Evolutionary conservation across 1,140 invertebrate species (phyloP).

Genomic region (Drusus annulatus): DNA sequence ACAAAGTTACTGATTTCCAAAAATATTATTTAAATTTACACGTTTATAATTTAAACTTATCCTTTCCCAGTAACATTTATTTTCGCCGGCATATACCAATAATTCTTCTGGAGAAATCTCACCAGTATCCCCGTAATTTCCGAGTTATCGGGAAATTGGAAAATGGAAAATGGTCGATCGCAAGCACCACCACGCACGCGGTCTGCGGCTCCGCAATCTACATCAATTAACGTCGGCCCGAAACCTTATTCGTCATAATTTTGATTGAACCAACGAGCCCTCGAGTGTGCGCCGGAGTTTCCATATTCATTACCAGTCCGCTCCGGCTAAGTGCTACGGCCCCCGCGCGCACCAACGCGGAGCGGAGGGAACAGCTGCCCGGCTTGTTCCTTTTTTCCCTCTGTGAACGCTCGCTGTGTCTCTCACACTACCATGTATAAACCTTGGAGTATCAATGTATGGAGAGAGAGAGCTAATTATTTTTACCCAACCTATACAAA

Average conservation of each 20-base stretch:
- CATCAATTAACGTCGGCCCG: background rate
- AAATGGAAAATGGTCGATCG: background rate
- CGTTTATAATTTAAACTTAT: too few relatives aligned
- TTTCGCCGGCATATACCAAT: too few relatives aligned
- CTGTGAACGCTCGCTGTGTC: background rate
- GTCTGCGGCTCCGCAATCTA: background rate
- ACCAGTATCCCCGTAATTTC: background rate
- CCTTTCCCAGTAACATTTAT: too few relatives aligned
- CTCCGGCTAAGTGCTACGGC: conserved; percentile 27
- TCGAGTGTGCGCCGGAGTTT: background rate
- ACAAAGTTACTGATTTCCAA: too few relatives aligned
- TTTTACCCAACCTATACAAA: too few relatives aligned
- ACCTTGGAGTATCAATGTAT: too few relatives aligned
- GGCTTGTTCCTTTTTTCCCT: conserved; percentile 20
- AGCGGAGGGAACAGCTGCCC: conserved; percentile 25
- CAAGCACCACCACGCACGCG: background rate
- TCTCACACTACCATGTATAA: background rate
- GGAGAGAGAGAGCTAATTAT: too few relatives aligned
- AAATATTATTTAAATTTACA: too few relatives aligned
- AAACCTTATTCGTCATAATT: conserved; percentile 32
- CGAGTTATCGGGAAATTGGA: background rate
- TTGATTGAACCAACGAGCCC: conserved; percentile 17
- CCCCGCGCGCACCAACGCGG: conserved; percentile 4
- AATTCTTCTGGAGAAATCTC: too few relatives aligned
- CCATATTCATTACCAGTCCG: conserved; percentile 38